Conservation (phyloP, 1,140 invertebrate species). For the Colletes gigas region DNA sequence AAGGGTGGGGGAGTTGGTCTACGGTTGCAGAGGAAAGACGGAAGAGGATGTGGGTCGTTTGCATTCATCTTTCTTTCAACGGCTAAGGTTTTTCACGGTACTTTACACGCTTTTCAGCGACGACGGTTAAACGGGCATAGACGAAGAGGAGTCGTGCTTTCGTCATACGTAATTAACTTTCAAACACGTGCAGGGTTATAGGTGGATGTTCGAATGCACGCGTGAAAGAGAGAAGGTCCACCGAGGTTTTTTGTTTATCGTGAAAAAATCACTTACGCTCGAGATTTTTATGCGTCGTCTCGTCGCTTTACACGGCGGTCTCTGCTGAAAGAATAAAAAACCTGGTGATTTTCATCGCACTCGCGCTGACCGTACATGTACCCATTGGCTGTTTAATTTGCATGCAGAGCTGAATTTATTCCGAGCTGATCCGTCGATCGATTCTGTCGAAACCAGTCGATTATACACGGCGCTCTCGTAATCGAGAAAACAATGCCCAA, state of each 20-base stretch:
- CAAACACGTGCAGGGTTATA: neutral
- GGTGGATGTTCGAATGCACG: neutral
- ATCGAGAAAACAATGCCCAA: no score
- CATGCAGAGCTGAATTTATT: constrained; percentile 33
- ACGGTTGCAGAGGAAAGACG: neutral
- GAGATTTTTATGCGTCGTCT: constrained; percentile 1
- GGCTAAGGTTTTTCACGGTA: neutral
- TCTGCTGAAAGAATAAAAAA: constrained; percentile 13
- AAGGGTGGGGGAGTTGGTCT: neutral
- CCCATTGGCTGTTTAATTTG: constrained; percentile 2
- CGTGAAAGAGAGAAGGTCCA: no score
- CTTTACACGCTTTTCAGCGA: neutral
- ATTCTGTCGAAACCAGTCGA: neutral
- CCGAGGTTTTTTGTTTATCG: neutral
- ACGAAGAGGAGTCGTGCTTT: neutral
- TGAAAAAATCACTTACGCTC: constrained; percentile 6
- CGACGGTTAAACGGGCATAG: constrained; percentile 14
- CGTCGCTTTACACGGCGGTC: neutral
- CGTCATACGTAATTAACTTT: constrained; percentile 24
- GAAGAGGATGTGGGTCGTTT: constrained; percentile 1
- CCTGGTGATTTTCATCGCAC: neutral
- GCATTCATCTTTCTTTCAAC: constrained; percentile 28
- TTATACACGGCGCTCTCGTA: neutral
- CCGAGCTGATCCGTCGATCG: constrained; percentile 23
- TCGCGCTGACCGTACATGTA: no score